Evolutionary conservation across 1,140 invertebrate species (phyloP).

Genomic region (Drosophila sechellia): DNA sequence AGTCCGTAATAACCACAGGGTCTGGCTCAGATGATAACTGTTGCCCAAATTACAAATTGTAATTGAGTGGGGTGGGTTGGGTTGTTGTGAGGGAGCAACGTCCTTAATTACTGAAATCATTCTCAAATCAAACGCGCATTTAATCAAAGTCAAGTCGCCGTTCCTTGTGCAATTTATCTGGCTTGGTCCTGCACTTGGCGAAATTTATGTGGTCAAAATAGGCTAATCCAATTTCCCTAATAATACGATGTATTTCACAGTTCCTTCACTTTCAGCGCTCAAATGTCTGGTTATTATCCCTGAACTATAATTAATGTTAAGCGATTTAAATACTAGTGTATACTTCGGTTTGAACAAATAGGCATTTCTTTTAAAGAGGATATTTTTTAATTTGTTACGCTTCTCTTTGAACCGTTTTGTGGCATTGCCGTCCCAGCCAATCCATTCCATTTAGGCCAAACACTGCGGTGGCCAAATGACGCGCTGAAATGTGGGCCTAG

Average conservation of each 20-base stretch:
- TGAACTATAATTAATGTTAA: too few relatives aligned
- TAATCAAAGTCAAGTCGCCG: slow-evolving; percentile 59
- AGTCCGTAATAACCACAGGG: slow-evolving; percentile 23
- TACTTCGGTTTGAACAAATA: too few relatives aligned
- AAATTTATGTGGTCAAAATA: neutral
- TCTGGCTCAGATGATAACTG: slow-evolving; percentile 20
- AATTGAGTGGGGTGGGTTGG: neutral
- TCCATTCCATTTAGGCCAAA: slow-evolving; percentile 21
- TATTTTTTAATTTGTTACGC: neutral
- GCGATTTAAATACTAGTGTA: too few relatives aligned
- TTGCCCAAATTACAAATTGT: slow-evolving; percentile 33
- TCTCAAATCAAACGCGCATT: slow-evolving; percentile 72
- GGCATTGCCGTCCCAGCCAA: slow-evolving; percentile 9
- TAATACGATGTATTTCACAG: too few relatives aligned
- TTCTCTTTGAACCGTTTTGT: neutral
- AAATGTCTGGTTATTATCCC: too few relatives aligned
- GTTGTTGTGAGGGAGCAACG: neutral
- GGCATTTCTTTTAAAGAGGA: neutral
- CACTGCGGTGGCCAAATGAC: slow-evolving; percentile 28
- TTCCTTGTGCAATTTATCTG: slow-evolving; percentile 43
- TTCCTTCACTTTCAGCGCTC: too few relatives aligned
- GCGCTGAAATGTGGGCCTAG: slow-evolving; percentile 28
- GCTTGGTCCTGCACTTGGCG: slow-evolving; percentile 10
- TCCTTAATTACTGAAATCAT: slow-evolving; percentile 75
- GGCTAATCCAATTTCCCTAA: neutral